These are phyloP conservation scores for Euphydryas editha DNA, from an alignment of 2,888 invertebrate genomes.

Conservation along the genomic window DNA sequence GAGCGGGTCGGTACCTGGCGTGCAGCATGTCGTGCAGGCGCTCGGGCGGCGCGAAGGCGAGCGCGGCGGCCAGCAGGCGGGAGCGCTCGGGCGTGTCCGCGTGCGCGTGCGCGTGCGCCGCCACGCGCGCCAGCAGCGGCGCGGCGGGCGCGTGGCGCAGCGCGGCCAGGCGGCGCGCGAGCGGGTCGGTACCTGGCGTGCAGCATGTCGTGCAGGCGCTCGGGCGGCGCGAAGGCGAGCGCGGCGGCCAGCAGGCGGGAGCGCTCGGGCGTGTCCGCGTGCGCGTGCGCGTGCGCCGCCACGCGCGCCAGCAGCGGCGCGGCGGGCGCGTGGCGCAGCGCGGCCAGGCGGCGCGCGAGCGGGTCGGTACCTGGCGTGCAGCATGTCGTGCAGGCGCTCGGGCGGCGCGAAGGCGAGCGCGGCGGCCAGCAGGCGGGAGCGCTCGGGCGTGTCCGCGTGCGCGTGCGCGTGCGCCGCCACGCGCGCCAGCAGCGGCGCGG, in stretches of 20 bases:
- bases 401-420: conserved; percentile 52
- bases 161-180: conserved; percentile 65
- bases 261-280: conserved; percentile 42
- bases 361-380: too few species aligned
- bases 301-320: conserved; percentile 62
- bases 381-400: conserved; percentile 33
- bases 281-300: conserved; percentile 41
- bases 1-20: conserved; percentile 41
- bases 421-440: conserved; percentile 60
- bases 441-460: conserved; percentile 36
- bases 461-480: conserved; percentile 45
- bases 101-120: conserved; percentile 40
- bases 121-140: conserved; percentile 56
- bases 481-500: conserved; percentile 41
- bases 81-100: conserved; percentile 45
- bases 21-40: conserved; percentile 36
- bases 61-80: conserved; percentile 61
- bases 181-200: conserved; percentile 23
- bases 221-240: conserved; percentile 46
- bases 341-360: too few species aligned
- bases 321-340: conserved; percentile 73
- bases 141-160: conserved; percentile 75
- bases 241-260: conserved; percentile 62
- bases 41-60: conserved; percentile 45
- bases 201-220: conserved; percentile 35